phyloP scores from a whole-genome alignment of 2,113 vertebrate species.

The Talpa occidentalis region DNA sequence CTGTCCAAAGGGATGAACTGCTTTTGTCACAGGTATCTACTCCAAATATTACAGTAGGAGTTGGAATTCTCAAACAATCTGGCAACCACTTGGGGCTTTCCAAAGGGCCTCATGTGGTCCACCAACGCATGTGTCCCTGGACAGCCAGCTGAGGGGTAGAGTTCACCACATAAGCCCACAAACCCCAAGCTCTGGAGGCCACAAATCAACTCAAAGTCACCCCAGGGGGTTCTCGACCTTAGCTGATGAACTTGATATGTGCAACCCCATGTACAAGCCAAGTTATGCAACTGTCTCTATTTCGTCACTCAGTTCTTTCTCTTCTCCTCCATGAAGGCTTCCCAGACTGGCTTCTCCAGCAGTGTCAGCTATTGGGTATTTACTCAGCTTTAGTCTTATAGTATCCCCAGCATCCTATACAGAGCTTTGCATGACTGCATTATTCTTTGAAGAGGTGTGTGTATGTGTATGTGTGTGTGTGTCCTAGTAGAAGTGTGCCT shows the following conservation, averaged over 20 bases:
- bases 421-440: background rate
- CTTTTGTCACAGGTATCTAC: background rate
- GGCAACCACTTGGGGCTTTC: conserved; percentile 31
- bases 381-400: background rate
- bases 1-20: background rate
- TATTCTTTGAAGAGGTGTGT: background rate
- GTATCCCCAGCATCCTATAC: background rate
- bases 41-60: background rate
- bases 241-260: background rate
- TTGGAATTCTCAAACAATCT: background rate
- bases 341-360: background rate
- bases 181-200: background rate
- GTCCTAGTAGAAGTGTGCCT: background rate
- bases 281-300: background rate
- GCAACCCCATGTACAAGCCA: background rate
- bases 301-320: background rate
- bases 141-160: background rate
- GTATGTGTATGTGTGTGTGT: background rate
- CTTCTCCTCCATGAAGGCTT: background rate
- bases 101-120: background rate
- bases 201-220: background rate
- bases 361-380: background rate
- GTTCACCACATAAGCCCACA: background rate
- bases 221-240: background rate
- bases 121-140: background rate